Percentiles rank a stretch among this genome's conserved stretches.
These are phyloP conservation scores for Pangasius macronema DNA, from an alignment of 2,797 vertebrate species.

Conservation along the genomic window DNA sequence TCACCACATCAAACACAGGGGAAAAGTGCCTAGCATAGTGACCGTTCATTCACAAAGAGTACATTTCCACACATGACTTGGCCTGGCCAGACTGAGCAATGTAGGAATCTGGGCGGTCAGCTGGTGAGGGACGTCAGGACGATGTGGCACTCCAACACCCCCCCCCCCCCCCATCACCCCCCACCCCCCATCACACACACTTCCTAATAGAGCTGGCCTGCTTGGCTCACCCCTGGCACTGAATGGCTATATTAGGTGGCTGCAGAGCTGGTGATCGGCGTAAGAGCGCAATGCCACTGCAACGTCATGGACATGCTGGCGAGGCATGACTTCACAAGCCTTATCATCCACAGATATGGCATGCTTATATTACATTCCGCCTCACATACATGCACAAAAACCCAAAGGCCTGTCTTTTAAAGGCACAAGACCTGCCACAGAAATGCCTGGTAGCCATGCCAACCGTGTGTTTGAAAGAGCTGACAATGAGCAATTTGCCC, in stretches of 20 bases:
- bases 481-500: conserved; percentile 54
- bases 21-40: conserved; percentile 35
- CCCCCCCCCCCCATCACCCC: not conserved
- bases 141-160: conserved; percentile 45
- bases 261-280: conserved; percentile 48
- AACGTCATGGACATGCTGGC: conserved; percentile 71
- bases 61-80: conserved; percentile 48
- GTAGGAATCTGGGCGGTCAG: conserved; percentile 55
- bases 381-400: conserved; percentile 33
- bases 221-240: conserved; percentile 42
- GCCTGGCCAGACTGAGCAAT: conserved; percentile 34
- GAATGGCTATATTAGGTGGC: conserved; percentile 73
- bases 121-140: conserved; percentile 63
- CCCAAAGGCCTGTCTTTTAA: conserved; percentile 53
- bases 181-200: not conserved
- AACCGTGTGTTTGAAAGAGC: conserved; percentile 57
- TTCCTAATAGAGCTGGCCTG: conserved; percentile 45
- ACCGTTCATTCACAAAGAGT: conserved; percentile 27
- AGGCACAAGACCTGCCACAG: conserved; percentile 49
- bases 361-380: conserved; percentile 61
- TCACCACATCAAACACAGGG: conserved; percentile 42
- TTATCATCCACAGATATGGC: conserved; percentile 65
- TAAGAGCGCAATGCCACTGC: conserved; percentile 46
- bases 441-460: conserved; percentile 55
- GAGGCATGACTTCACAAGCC: conserved; percentile 68